These are phyloP conservation scores for Aphaenogaster ashmeadi DNA, from an alignment of 1,140 invertebrate species.

Conservation along the genomic window DNA sequence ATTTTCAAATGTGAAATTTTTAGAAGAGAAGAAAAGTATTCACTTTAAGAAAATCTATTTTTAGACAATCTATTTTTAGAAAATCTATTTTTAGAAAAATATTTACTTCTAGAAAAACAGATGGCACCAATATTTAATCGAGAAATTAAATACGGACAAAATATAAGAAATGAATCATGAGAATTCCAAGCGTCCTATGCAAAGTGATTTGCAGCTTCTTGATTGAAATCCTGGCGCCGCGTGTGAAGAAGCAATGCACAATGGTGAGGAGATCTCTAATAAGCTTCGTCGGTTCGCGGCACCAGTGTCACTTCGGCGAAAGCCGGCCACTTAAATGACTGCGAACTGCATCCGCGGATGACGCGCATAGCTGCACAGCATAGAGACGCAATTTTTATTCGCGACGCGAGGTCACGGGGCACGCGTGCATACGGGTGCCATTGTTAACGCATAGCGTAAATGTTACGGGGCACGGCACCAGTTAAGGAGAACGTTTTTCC, in stretches of 20 bases:
- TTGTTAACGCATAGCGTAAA: slow-evolving; percentile 76
- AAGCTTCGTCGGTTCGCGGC: background rate
- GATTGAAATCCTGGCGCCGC: background rate
- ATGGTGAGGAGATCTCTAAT: background rate
- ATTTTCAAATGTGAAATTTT: background rate
- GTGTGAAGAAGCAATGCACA: background rate
- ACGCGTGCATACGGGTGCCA: slow-evolving; percentile 40
- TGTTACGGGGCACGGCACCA: slow-evolving; percentile 79
- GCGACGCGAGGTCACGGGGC: slow-evolving; percentile 69
- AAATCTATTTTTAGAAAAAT: no score
- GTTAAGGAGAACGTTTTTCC: slow-evolving; percentile 77
- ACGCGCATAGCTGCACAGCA: slow-evolving; percentile 4
- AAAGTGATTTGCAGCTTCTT: background rate
- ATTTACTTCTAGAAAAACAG: background rate
- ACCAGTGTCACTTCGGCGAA: slow-evolving; percentile 6
- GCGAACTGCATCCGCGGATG: slow-evolving; percentile 57
- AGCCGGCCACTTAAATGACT: background rate
- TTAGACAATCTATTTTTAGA: no score
- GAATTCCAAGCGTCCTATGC: background rate
- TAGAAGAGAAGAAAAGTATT: no score
- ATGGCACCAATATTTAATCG: background rate
- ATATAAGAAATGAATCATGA: background rate
- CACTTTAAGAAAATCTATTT: no score
- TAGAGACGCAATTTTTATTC: slow-evolving; percentile 61
- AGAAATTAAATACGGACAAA: background rate